Evolutionary conservation across 1,140 invertebrate species (phyloP).

Genomic region (Leptopilina clavipes): DNA sequence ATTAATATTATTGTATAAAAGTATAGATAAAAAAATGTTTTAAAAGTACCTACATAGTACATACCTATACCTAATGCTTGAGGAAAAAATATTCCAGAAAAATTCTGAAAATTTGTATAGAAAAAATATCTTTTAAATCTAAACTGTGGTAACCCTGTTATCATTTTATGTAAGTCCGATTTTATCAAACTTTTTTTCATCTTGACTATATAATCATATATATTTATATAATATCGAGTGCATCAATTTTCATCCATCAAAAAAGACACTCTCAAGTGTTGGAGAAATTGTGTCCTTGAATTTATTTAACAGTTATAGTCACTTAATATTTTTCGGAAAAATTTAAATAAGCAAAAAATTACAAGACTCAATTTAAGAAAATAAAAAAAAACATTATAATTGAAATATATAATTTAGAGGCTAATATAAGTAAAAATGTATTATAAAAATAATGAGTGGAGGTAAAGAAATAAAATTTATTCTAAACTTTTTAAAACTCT

Average conservation of each 20-base stretch:
- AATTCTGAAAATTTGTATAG: not conserved
- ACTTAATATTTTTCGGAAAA: not conserved
- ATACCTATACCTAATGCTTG: too few species aligned
- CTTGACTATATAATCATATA: constrained; percentile 15
- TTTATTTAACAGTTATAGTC: not conserved
- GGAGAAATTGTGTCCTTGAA: not conserved
- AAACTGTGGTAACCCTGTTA: not conserved
- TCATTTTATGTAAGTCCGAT: not conserved
- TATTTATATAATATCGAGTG: not conserved
- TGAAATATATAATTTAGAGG: too few species aligned
- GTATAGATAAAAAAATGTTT: too few species aligned
- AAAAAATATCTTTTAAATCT: not conserved
- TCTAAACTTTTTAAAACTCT: too few species aligned
- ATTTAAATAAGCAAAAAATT: not conserved
- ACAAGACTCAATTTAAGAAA: too few species aligned
- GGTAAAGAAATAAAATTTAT: too few species aligned
- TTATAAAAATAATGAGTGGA: too few species aligned
- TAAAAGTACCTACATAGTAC: too few species aligned
- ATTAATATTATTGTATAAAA: too few species aligned
- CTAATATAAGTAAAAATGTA: too few species aligned
- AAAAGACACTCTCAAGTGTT: not conserved
- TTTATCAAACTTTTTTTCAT: not conserved
- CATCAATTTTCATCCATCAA: constrained; percentile 16
- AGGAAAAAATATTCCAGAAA: too few species aligned
- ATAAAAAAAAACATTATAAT: too few species aligned